phyloP scores from a whole-genome alignment of 2,113 vertebrate species.

The Motacilla alba region DNA sequence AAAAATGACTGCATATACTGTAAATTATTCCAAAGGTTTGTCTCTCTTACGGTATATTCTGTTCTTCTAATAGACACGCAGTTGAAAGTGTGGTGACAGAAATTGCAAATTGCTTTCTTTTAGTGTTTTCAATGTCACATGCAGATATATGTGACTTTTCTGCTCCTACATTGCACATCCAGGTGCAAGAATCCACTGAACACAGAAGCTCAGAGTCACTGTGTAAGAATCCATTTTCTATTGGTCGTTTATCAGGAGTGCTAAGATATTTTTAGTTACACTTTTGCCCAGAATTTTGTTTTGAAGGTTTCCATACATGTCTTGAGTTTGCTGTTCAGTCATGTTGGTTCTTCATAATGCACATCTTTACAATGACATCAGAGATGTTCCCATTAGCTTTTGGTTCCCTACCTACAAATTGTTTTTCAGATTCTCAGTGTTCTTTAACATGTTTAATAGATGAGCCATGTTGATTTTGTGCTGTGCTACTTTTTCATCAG shows the following conservation, averaged over 20 bases:
- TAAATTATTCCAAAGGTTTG: background rate
- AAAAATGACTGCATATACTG: background rate
- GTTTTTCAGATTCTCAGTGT: background rate
- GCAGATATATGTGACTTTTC: background rate
- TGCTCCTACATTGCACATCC: background rate
- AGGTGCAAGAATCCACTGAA: background rate
- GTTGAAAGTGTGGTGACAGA: background rate
- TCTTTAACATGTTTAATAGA: background rate
- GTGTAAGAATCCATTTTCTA: background rate
- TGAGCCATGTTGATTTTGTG: background rate
- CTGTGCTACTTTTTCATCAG: background rate
- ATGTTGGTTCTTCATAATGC: background rate
- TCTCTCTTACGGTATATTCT: background rate
- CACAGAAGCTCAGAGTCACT: background rate
- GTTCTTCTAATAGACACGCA: background rate
- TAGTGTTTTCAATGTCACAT: background rate
- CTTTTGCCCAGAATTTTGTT: background rate
- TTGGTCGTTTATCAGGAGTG: background rate
- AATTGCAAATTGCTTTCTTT: background rate
- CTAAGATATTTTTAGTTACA: background rate
- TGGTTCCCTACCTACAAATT: background rate
- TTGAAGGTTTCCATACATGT: background rate
- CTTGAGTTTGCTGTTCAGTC: background rate
- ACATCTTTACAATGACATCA: fast-evolving
- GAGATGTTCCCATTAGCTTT: background rate